Conservation (phyloP, 2,797 vertebrate genomes). For the Bovichtus diacanthus region DNA sequence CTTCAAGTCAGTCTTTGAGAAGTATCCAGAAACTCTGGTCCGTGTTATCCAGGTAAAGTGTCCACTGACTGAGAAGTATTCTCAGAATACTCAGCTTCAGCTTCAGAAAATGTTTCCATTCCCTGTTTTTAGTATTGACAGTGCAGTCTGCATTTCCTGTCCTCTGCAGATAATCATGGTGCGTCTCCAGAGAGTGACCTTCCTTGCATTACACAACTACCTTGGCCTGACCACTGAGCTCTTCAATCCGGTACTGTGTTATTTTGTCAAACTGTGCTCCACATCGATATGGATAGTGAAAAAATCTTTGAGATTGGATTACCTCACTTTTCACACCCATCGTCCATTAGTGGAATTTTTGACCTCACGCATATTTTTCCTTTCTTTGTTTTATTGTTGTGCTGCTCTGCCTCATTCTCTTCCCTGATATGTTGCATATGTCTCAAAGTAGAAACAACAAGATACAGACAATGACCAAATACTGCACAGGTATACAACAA, state of each 20-base stretch:
- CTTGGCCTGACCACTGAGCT: slow-evolving; percentile 96
- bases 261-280: neutral
- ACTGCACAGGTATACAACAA: neutral
- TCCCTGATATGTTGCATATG: neutral
- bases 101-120: neutral
- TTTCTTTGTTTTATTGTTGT: neutral
- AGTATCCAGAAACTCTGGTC: slow-evolving; percentile 94
- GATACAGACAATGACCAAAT: neutral
- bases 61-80: neutral
- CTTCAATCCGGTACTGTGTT: slow-evolving; percentile 88
- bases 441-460: neutral
- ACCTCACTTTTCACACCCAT: too few relatives aligned
- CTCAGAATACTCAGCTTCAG: too few relatives aligned
- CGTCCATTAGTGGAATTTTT: neutral
- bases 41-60: slow-evolving; percentile 91
- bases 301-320: too few relatives aligned
- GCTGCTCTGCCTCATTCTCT: neutral
- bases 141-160: neutral
- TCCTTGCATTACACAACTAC: slow-evolving; percentile 95
- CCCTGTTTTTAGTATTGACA: too few relatives aligned
- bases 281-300: too few relatives aligned
- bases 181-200: slow-evolving; percentile 95
- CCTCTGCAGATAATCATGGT: slow-evolving; percentile 94
- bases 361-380: neutral
- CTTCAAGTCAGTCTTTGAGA: slow-evolving; percentile 93